phyloP scores from a whole-genome alignment of 64 coral and sea anemone genomes.

The Stichodactyla mertensii region DNA sequence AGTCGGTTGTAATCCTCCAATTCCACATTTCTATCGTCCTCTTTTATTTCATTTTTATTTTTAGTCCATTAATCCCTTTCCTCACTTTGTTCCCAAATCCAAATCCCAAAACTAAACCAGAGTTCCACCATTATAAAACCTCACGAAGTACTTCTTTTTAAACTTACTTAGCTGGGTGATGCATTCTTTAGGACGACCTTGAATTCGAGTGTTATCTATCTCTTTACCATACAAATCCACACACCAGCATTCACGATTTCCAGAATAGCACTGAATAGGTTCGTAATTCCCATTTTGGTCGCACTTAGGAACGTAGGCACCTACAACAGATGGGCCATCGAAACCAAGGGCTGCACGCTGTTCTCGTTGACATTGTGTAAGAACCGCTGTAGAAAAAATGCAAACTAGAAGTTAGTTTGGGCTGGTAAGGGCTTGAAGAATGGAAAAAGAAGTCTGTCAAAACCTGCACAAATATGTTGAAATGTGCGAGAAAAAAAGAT shows the following conservation, averaged over 20 bases:
- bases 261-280: slow-evolving; percentile 54
- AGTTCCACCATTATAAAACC: too few species aligned
- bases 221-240: slow-evolving; percentile 59
- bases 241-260: slow-evolving; percentile 60
- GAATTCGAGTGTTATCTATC: slow-evolving; percentile 30
- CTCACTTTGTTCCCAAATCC: too few species aligned
- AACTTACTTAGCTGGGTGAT: background rate
- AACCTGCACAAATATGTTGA: background rate
- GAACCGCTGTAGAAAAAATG: slow-evolving; percentile 16
- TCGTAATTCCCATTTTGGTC: slow-evolving; percentile 43
- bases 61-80: too few species aligned
- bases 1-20: too few species aligned
- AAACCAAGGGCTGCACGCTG: slow-evolving; percentile 48
- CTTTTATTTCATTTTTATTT: too few species aligned
- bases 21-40: too few species aligned
- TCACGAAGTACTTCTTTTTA: too few species aligned
- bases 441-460: too few species aligned
- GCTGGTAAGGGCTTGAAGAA: too few species aligned
- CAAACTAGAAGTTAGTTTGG: background rate
- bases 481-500: background rate
- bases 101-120: too few species aligned
- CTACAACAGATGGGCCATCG: slow-evolving; percentile 46
- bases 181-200: slow-evolving; percentile 21
- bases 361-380: slow-evolving; percentile 51
- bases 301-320: slow-evolving; percentile 65